Base-by-base conservation (phyloP, 2,888 invertebrate species). In the Therioaphis trifolii region DNA sequence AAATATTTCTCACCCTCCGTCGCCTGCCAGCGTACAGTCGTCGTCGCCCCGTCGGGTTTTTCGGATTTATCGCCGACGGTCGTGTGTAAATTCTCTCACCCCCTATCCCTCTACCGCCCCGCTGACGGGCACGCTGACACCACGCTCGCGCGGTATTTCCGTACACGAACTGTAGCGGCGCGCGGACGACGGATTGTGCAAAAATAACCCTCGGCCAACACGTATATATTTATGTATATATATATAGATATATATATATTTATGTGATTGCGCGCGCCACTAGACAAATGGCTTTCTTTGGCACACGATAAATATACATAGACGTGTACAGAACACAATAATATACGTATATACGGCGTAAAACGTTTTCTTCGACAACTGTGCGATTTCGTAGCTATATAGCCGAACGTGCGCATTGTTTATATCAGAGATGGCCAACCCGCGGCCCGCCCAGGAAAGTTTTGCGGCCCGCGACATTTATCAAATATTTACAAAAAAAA, bases 1-100 rank as follows among this genome's bases (percentile, higher is more conserved):
- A 80, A 80, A 80, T 80, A 80, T 80, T 80, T 80, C 61, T 55
- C 35, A 69, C 79, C 69, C 79, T 69, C 40, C 55, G 63, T 29
- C 43, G 52, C 21, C 24, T 21, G 29, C 35, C 29, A 46, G 35
- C 63, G 49, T 12, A 43, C 29, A 29, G 75, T 66, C 66, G 69
- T 55, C 79, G 69, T 58, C 69, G 69, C 69, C 55, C 69, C 80
- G 71, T 61, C 71, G 71, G 80, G 58, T 72, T 80, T 80, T 71
- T 61, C 29, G 80, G 80, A 80, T 80, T 80, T 80, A 80, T 80
- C 46, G 80, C 46, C 71, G 58, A 71, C 71, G 43, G 61, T 71
- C 21, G 79, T 69, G 79, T 69, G 79, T 79, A 69, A 79, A 79
- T 58, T 80, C 7, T 80, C 7, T 58, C 58, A 24, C 58, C 55